phyloP scores from a whole-genome alignment of 2,888 invertebrate genomes.

The Cataglyphis altisquamis region DNA sequence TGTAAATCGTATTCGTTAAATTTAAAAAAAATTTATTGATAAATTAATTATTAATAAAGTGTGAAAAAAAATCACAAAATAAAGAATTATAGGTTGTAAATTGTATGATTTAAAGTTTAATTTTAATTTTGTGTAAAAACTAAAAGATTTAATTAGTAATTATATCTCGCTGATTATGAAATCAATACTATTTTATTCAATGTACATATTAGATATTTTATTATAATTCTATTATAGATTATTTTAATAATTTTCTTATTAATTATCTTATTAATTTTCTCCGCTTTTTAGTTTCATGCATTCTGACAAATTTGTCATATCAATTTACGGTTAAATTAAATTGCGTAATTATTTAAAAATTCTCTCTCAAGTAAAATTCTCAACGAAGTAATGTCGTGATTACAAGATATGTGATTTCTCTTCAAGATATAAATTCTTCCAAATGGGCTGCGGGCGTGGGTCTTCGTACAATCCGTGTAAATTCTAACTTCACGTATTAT shows the following conservation, averaged over 20 bases:
- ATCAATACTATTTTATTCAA: not conserved
- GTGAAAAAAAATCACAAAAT: not conserved
- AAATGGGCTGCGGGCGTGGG: conserved; percentile 60
- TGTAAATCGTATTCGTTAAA: not conserved
- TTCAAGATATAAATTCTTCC: conserved; percentile 62
- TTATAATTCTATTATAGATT: not conserved
- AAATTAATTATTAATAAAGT: not conserved
- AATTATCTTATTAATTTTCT: not conserved
- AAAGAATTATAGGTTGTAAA: not conserved
- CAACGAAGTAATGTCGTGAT: conserved; percentile 25
- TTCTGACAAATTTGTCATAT: not conserved
- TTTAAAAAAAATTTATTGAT: conserved; percentile 3
- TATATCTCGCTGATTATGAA: not conserved
- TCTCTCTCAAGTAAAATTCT: not conserved
- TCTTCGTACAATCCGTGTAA: conserved; percentile 60
- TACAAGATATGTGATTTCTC: conserved; percentile 2
- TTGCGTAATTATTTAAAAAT: not conserved
- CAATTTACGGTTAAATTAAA: not conserved
- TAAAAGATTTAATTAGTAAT: not conserved
- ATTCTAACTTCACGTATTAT: conserved; percentile 35
- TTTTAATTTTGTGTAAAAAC: not conserved
- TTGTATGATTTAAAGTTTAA: conserved; percentile 8
- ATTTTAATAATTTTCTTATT: not conserved
- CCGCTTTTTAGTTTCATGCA: not conserved
- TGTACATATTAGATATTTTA: not conserved